Conservation (phyloP, 2,797 vertebrate species). For the Pantherophis alleghaniensis region DNA sequence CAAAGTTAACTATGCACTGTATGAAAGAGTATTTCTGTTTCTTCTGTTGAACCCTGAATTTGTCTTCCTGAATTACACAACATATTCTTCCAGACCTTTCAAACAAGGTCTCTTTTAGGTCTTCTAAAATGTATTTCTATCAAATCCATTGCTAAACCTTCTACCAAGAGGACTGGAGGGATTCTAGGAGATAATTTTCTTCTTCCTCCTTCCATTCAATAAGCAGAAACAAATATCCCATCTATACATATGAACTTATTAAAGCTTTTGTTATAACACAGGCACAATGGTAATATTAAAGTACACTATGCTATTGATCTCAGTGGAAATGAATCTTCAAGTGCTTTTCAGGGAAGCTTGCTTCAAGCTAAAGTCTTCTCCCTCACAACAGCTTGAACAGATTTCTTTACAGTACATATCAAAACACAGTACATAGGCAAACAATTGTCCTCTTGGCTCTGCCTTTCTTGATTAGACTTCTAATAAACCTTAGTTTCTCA, state of each 20-base stretch:
- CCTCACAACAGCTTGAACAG: neutral
- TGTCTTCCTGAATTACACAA: neutral
- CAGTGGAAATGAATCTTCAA: neutral
- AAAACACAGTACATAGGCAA: neutral
- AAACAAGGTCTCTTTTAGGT: neutral
- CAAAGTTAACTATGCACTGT: neutral
- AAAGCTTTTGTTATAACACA: neutral
- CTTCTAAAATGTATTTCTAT: neutral
- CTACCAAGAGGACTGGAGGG: neutral
- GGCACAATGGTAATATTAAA: neutral
- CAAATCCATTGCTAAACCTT: neutral
- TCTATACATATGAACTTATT: neutral
- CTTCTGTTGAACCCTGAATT: neutral
- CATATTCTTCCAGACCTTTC: neutral
- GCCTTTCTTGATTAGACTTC: neutral
- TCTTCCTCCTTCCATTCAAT: neutral
- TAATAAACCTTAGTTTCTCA: neutral
- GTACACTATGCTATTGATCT: neutral
- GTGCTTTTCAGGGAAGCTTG: neutral
- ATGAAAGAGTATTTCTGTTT: neutral
- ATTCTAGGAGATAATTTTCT: neutral
- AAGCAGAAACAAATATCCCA: neutral
- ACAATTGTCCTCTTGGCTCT: neutral
- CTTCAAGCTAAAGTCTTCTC: neutral
- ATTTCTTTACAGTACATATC: neutral